Evolutionary conservation across 2,888 invertebrate species (phyloP), one percentile per base, ranked within the genome.

Genomic region (Aleiodes leptofemur): DNA sequence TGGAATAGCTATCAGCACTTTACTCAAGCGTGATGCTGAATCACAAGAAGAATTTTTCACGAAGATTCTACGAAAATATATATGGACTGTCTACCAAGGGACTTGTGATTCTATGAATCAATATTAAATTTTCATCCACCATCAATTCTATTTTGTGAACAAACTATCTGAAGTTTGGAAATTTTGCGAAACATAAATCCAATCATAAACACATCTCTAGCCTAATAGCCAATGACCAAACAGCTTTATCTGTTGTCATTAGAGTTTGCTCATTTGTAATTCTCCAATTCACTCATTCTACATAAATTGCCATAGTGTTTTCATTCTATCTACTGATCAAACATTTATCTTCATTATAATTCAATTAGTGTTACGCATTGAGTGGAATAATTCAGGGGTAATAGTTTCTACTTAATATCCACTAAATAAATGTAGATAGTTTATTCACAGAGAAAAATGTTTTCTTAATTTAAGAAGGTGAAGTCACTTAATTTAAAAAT

Each of bases 1-100:
- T 23, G 43, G 64, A 64, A 64, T 64, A 64, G 16, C 64, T 64
- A 43, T 64, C 64, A 48, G 23, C 64, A 64, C 43, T 43, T 43
- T 64, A 13, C 43, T 64, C 16, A 23, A 64, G 43, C 43, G 64
- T 43, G 43, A 64, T 64, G 64, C 16, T 43, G 64, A 43, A 48
- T 64, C 23, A 64, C 64, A 64, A 64, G 48, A 38, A 23, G 16
- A 48, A 64, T 64, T 64, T 64, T 43, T 59, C 23, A 23, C 23
- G 23, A 7, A n/a, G 34, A 34, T 38, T 59, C 59, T n/a, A 31
- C 11, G 11, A 34, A 29, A 57, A n/a, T n/a, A n/a, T 57, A 57
- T 34, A 29, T 23, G 2, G 5, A 59, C 13, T 59, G 13, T 31
- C 59, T 23, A 23, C 23, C 23, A 23, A 38, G 29, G 34, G 59